Percentiles rank a stretch among this genome's conserved stretches.
Conservation (phyloP, 2,797 vertebrate species). For the Scomberomorus guttatus region DNA sequence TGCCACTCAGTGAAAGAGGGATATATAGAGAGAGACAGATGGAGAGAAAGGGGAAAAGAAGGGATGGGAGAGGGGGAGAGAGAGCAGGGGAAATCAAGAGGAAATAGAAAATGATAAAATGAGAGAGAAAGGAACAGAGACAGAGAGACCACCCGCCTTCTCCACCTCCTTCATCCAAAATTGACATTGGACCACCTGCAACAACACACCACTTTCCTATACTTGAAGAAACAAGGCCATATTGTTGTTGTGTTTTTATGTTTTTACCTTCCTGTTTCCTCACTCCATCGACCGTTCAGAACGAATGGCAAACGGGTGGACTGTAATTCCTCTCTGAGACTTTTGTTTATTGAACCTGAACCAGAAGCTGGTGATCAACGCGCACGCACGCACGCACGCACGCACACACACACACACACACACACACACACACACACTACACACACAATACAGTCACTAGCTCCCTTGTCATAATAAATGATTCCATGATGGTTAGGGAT, state of each 20-base stretch:
- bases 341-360: constrained; percentile 71
- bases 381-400: constrained; percentile 22
- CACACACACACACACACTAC: not conserved
- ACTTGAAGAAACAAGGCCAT: constrained; percentile 44
- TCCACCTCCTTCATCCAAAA: constrained; percentile 23
- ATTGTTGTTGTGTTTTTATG: constrained; percentile 49
- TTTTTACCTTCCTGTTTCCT: constrained; percentile 54
- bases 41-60: not conserved
- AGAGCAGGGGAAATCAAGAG: constrained; percentile 52
- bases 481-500: constrained; percentile 67
- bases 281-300: constrained; percentile 36
- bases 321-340: constrained; percentile 72
- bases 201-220: constrained; percentile 21
- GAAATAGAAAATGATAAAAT: constrained; percentile 46
- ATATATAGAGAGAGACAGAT: constrained; percentile 55
- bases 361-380: constrained; percentile 54
- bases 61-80: not conserved
- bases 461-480: constrained; percentile 65
- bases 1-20: constrained; percentile 64
- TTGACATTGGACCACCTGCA: constrained; percentile 45
- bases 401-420: constrained; percentile 20
- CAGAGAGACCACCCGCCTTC: constrained; percentile 3
- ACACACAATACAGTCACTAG: constrained; percentile 9
- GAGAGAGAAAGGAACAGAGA: constrained; percentile 25
- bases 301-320: constrained; percentile 75